Percentiles rank a stretch among this genome's conserved stretches.
Conservation (phyloP, 2,113 vertebrate genomes). For the Sakesphorus luctuosus region DNA sequence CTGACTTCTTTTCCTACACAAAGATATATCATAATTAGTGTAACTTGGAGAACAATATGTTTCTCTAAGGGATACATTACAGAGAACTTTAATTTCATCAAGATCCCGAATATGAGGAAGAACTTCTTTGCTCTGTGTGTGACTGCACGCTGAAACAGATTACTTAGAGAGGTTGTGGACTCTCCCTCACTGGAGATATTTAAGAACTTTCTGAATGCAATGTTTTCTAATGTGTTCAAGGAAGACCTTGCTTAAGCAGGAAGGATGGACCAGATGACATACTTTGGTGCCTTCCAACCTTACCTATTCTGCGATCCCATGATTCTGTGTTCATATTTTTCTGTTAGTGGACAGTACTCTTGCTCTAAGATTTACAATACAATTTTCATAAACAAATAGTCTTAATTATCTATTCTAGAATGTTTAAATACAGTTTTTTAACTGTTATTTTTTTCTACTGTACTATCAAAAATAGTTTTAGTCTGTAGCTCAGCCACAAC, state of each 20-base stretch:
- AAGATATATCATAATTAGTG: not conserved
- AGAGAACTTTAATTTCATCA: not conserved
- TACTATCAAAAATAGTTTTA: not conserved
- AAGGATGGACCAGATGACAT: not conserved
- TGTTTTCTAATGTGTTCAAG: not conserved
- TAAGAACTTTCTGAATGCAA: not conserved
- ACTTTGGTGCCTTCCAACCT: not conserved
- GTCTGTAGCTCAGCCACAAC: not conserved
- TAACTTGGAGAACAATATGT: not conserved
- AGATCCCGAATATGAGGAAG: not conserved
- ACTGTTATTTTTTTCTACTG: not conserved
- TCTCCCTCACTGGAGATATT: not conserved
- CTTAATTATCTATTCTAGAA: not conserved
- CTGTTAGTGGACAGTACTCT: not conserved
- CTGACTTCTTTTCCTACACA: not conserved
- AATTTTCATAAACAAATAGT: not conserved
- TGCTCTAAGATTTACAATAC: not conserved
- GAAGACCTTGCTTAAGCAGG: not conserved
- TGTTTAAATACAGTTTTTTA: not conserved
- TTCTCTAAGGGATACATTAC: not conserved
- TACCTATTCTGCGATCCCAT: not conserved
- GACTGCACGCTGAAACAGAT: accelerated
- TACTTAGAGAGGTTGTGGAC: not conserved
- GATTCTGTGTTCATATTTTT: not conserved
- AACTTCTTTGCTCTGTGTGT: accelerated